Percentiles rank a stretch among this genome's conserved stretches.
Evolutionary conservation across 37 sponge, comb jelly and placozoan genomes (phyloP).

Genomic region (Aplysina aerophoba): DNA sequence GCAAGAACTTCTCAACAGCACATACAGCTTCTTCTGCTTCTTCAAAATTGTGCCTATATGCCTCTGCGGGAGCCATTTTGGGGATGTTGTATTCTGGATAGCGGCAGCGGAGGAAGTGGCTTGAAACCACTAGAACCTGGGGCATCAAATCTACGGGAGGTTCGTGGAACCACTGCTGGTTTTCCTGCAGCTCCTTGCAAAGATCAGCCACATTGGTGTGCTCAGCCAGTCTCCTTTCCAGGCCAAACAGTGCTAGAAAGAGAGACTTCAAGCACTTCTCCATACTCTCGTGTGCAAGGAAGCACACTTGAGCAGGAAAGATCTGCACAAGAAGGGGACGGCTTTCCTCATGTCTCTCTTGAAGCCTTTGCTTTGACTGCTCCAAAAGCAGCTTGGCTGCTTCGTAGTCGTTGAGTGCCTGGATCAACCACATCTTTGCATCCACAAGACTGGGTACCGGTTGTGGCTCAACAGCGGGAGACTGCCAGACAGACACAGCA

Average conservation of each 20-base stretch:
- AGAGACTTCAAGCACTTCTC: conserved; percentile 75
- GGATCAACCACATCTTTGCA: conserved; percentile 26
- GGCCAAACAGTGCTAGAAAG: conserved; percentile 50
- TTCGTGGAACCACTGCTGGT: conserved; percentile 14
- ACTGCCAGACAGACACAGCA: conserved; percentile 1
- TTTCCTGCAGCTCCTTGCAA: conserved; percentile 16
- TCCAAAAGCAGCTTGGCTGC: background rate
- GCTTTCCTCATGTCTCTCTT: background rate
- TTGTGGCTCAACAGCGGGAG: conserved; percentile 4
- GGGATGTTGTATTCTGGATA: conserved; percentile 49
- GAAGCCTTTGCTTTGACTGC: background rate
- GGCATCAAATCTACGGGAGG: conserved; percentile 1
- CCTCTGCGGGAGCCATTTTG: background rate
- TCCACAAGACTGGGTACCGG: conserved; percentile 14
- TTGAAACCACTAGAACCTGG: conserved; percentile 35
- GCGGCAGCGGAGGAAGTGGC: conserved; percentile 49
- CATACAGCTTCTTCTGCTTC: conserved; percentile 8
- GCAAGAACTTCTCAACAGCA: conserved; percentile 4
- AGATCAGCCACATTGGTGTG: conserved; percentile 41
- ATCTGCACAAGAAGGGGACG: background rate
- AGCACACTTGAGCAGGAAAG: conserved; percentile 75
- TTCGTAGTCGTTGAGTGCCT: conserved; percentile 10
- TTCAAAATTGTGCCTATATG: background rate
- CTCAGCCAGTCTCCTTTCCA: background rate
- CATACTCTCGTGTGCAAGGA: conserved; percentile 66